Evolutionary conservation across 2,888 invertebrate species (phyloP).

Genomic region (Aphrophora alni): DNA sequence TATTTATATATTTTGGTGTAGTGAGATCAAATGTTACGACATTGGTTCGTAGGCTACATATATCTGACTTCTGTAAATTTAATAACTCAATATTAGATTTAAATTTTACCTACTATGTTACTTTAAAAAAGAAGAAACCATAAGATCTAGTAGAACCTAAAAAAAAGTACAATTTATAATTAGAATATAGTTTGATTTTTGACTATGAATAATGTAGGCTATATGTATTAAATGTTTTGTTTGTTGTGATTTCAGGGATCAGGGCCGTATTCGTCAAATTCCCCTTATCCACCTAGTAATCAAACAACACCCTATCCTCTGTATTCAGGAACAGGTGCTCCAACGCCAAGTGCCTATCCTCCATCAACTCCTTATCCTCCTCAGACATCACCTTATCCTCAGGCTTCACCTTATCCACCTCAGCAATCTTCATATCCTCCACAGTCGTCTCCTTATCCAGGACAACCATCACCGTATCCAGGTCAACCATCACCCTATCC

Average conservation of each 20-base stretch:
- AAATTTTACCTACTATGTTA: too few species aligned
- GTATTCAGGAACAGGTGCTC: slow-evolving; percentile 48
- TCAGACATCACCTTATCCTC: slow-evolving; percentile 46
- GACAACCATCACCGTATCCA: slow-evolving; percentile 43
- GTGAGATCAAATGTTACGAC: too few species aligned
- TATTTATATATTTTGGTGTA: too few species aligned
- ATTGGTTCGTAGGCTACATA: too few species aligned
- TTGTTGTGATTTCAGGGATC: not conserved
- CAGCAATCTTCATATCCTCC: slow-evolving; percentile 46
- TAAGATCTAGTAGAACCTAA: too few species aligned
- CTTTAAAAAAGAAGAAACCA: too few species aligned
- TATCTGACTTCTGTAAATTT: too few species aligned
- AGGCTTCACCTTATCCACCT: slow-evolving; percentile 52
- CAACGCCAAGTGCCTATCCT: slow-evolving; percentile 45
- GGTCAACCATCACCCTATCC: slow-evolving; percentile 43
- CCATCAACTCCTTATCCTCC: slow-evolving; percentile 55
- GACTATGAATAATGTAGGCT: too few species aligned
- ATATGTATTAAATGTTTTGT: too few species aligned
- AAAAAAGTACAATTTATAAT: too few species aligned
- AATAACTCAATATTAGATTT: too few species aligned
- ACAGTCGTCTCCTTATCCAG: not conserved
- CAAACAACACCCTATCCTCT: slow-evolving; percentile 45
- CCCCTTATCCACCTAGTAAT: slow-evolving; percentile 20
- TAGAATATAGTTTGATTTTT: too few species aligned
- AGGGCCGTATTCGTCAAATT: not conserved